Evolutionary conservation across 1,140 invertebrate genomes (phyloP), one percentile per base, ranked within the genome.

Genomic region (Arctopsyche grandis): DNA sequence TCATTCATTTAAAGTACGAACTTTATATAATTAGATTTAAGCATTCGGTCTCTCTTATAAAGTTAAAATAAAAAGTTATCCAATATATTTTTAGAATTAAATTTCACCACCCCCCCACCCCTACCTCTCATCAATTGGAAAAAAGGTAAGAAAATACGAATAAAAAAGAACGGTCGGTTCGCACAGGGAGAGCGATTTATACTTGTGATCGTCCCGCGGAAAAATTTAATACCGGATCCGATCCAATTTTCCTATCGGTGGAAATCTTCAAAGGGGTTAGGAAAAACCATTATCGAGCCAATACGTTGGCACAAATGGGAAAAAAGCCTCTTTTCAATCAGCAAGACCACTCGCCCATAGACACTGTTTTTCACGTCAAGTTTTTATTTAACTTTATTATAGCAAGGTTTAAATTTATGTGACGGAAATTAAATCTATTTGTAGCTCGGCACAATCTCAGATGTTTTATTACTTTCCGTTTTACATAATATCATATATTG

Each of bases 291-390:
- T 76, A 76, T 76, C 74, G 56, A n/a, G 21, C 74, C 58, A 74
- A 74, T 74, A 74, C 71, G 71, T 46, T 29, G 71, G 44, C 12
- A 24, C 22, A 63, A 63, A 76, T 76, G 52, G 74, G 56, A 44
- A 43, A 63, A 76, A 63, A 63, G 74, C 74, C 58, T 76, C 52
- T 76, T 76, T 76, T 76, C 74, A 76, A 76, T 76, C 74, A 76
- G 74, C 16, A 21, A 5, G 69, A 71, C 69, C 69, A 38, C 63
- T 66, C 63, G 63, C 26, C 24, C 24, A 14, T 52, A 16, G 48
- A 38, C n/a, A n/a, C 29, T 52, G 48, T 52, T 52, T 52, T 52
- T 52, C 48, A 38, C 29, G 29, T 38, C 29, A 38, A 38, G 29
- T 38, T 38, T 38, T 38, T 38, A 38, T 38, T 38, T 38, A 1